Conservation (phyloP, 2,113 vertebrate species). For the Heptranchias perlo region DNA sequence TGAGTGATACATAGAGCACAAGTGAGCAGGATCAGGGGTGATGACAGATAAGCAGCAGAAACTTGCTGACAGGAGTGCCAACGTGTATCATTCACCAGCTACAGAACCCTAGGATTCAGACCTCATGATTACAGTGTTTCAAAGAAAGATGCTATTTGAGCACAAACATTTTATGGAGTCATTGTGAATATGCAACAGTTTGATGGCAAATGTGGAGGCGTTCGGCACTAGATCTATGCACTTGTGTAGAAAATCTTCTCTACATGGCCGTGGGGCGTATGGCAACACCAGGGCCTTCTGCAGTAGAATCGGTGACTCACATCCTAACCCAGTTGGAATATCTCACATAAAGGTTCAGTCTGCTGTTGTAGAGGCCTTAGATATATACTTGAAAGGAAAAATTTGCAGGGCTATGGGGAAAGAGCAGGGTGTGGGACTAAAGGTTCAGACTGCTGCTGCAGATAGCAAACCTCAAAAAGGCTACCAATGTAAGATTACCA, state of each 20-base stretch:
- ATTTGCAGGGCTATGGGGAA: too few relatives aligned
- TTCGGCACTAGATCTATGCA: background rate
- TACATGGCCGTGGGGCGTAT: background rate
- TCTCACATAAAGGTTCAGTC: background rate
- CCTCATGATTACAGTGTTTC: background rate
- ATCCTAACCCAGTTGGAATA: background rate
- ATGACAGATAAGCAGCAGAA: background rate
- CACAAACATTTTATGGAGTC: background rate
- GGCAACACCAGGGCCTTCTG: background rate
- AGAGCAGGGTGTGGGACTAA: too few relatives aligned
- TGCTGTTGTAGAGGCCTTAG: background rate
- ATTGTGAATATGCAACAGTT: background rate
- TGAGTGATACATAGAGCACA: background rate
- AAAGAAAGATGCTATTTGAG: background rate
- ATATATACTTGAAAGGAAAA: too few relatives aligned
- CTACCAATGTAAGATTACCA: too few relatives aligned
- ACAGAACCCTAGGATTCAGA: background rate
- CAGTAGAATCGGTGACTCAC: background rate
- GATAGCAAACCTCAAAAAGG: too few relatives aligned
- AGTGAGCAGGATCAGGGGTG: background rate
- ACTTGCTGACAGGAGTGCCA: background rate
- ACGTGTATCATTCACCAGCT: background rate
- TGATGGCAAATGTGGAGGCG: background rate
- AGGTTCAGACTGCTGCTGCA: too few relatives aligned
- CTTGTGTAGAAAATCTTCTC: background rate